A percentile compares a stretch with the other conserved stretches of the same genome.
These are phyloP conservation scores for Nycticebus coucang DNA, from an alignment of 2,113 vertebrate species.

Conservation along the genomic window DNA sequence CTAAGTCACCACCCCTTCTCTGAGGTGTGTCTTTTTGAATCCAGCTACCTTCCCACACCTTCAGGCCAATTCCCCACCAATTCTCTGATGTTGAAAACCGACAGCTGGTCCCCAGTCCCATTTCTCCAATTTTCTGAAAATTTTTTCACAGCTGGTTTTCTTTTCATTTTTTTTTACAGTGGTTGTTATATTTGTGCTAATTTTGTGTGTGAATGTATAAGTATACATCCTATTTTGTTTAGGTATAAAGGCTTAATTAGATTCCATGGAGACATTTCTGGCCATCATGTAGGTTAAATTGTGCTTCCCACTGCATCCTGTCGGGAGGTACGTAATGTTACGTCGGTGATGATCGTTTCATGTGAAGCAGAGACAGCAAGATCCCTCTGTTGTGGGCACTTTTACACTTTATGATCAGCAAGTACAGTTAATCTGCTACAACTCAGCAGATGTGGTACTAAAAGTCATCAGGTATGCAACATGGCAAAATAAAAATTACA, in stretches of 20 bases:
- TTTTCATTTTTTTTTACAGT: neutral
- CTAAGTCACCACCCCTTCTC: neutral
- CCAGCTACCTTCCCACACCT: neutral
- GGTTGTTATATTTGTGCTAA: neutral
- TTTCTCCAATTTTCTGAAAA: constrained; percentile 20
- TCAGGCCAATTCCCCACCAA: neutral
- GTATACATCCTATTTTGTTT: neutral
- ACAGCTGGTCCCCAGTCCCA: neutral
- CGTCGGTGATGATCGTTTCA: neutral
- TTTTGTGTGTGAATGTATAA: neutral
- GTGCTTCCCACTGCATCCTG: neutral
- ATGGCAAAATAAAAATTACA: neutral
- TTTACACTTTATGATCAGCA: neutral
- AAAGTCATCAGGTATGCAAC: neutral
- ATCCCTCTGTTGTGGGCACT: neutral
- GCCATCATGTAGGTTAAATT: neutral
- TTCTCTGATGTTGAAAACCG: neutral
- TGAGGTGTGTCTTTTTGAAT: too few species aligned
- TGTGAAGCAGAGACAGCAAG: neutral
- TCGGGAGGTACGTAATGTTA: neutral
- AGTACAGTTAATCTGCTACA: neutral
- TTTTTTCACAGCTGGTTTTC: neutral
- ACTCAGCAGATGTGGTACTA: neutral
- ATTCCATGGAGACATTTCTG: neutral
- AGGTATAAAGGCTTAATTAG: neutral